phyloP scores from a whole-genome alignment of 2,888 invertebrate genomes.

The Ryuthela nishihirai region DNA sequence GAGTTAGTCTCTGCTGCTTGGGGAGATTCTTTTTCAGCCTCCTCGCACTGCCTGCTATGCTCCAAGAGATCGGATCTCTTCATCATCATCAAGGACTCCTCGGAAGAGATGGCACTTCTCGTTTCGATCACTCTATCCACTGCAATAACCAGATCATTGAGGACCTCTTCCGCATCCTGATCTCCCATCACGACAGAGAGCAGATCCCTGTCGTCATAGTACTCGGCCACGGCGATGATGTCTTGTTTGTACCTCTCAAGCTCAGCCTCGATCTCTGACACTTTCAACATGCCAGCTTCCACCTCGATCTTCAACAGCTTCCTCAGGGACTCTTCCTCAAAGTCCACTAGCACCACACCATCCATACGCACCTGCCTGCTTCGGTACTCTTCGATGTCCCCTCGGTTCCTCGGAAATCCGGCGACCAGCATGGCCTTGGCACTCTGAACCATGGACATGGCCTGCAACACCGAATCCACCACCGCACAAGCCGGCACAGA shows the following conservation, averaged over 20 bases:
- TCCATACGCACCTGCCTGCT: conserved; percentile 25
- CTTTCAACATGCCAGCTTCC: conserved; percentile 4
- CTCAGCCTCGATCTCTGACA: conserved; percentile 15
- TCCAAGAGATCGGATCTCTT: neutral
- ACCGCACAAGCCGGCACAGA: conserved; percentile 33
- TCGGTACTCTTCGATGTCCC: conserved; percentile 30
- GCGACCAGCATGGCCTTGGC: conserved; percentile 24
- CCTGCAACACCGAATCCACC: conserved; percentile 33
- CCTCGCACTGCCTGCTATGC: neutral
- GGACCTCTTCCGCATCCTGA: conserved; percentile 26
- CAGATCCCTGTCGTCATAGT: conserved; percentile 31
- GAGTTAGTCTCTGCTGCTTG: neutral
- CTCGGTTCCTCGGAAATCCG: conserved; percentile 31
- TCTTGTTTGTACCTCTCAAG: conserved; percentile 27
- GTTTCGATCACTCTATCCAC: conserved; percentile 27
- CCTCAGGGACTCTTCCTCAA: conserved; percentile 30
- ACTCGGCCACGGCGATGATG: conserved; percentile 31
- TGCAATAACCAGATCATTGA: conserved; percentile 25
- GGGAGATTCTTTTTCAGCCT: neutral
- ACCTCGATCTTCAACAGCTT: conserved; percentile 19
- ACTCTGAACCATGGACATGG: conserved; percentile 35
- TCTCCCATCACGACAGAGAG: conserved; percentile 33
- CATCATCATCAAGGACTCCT: neutral
- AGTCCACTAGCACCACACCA: conserved; percentile 28
- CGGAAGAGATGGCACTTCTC: conserved; percentile 4